Conservation (phyloP, 2,113 vertebrate genomes). For the Scolopax mira region DNA sequence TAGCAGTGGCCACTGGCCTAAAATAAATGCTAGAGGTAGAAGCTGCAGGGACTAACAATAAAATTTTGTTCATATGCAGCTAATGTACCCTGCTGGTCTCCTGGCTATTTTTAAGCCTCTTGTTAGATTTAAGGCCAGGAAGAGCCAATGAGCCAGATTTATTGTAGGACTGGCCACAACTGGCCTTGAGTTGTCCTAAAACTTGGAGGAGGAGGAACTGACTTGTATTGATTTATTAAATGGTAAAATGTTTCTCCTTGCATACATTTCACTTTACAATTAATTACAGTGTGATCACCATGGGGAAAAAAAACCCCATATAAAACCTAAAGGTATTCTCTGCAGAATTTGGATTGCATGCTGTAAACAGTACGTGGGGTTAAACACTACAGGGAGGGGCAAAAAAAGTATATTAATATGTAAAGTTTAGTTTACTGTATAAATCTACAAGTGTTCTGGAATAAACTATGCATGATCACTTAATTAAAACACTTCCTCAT, state of each 20-base stretch:
- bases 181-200: neutral
- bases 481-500: neutral
- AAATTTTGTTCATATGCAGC: neutral
- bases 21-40: neutral
- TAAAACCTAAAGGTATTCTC: neutral
- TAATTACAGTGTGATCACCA: neutral
- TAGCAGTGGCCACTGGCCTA: neutral
- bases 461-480: neutral
- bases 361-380: neutral
- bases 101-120: neutral
- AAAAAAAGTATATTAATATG: neutral
- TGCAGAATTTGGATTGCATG: neutral
- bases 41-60: neutral
- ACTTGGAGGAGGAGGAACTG: neutral
- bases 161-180: neutral
- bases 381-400: neutral
- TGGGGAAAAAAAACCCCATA: rapidly evolving
- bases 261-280: neutral
- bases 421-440: neutral
- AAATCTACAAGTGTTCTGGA: neutral
- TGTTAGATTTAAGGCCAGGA: neutral
- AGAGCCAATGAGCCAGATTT: neutral
- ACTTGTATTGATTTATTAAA: neutral
- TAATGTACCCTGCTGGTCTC: neutral
- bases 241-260: neutral